A percentile compares a stretch with the other conserved stretches of the same genome.
These are phyloP conservation scores for Saccostrea glomerata DNA, from an alignment of 1,140 invertebrate genomes.

Conservation along the genomic window DNA sequence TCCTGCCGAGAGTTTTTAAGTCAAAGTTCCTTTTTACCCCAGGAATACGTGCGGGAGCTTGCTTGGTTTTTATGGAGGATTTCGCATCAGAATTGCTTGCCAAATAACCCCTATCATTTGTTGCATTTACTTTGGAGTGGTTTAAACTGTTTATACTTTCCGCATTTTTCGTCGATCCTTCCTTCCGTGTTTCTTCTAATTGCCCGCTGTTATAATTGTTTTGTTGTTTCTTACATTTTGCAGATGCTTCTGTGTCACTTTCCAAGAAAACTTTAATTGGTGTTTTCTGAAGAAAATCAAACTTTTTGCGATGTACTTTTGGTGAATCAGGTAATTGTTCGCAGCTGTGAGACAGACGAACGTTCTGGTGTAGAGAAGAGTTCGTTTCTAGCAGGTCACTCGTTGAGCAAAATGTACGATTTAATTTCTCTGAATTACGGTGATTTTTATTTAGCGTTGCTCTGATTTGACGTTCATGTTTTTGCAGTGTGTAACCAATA, in stretches of 20 bases:
- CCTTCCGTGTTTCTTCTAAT: background rate
- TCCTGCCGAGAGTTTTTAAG: background rate
- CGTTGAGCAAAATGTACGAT: background rate
- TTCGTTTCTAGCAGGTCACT: background rate
- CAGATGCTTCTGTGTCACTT: background rate
- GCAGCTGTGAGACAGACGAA: background rate
- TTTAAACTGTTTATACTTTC: background rate
- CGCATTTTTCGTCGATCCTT: background rate
- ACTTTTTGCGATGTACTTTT: background rate
- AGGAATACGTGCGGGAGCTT: background rate
- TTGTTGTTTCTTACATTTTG: background rate
- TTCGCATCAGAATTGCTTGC: background rate
- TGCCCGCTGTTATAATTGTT: background rate
- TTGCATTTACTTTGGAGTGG: background rate
- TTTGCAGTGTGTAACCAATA: constrained; percentile 45
- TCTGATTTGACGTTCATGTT: constrained; percentile 45
- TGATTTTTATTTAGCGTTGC: constrained; percentile 34
- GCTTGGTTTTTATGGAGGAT: background rate
- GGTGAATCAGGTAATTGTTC: background rate
- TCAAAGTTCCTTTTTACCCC: background rate
- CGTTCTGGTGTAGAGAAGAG: background rate
- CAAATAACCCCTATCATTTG: background rate
- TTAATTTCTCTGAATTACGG: constrained; percentile 12
- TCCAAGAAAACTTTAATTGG: background rate
- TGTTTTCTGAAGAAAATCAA: background rate